phyloP scores from a whole-genome alignment of 2,113 vertebrate genomes.

The Puffinus mauretanicus region DNA sequence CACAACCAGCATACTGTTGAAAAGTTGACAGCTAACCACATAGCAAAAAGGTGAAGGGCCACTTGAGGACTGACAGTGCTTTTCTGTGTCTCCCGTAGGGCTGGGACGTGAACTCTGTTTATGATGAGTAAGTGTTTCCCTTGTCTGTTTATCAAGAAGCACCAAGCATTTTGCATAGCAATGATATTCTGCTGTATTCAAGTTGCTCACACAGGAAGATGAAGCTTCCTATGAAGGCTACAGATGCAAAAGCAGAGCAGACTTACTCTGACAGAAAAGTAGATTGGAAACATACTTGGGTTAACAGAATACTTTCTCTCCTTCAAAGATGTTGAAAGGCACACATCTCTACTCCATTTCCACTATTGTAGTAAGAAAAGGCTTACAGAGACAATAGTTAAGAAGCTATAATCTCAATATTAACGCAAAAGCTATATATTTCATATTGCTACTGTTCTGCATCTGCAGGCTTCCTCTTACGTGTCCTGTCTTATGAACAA shows the following conservation, averaged over 20 bases:
- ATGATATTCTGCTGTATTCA: background rate
- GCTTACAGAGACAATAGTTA: background rate
- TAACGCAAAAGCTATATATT: conserved; percentile 1
- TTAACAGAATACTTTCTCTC: background rate
- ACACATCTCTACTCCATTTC: background rate
- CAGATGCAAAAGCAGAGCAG: background rate
- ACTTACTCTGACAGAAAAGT: background rate
- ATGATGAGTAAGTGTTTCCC: background rate
- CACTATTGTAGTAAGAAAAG: background rate
- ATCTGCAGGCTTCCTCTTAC: background rate
- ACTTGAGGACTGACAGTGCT: background rate
- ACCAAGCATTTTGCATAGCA: background rate
- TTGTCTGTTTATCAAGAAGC: background rate
- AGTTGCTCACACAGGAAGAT: background rate
- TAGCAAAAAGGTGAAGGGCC: background rate
- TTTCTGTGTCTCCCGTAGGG: background rate
- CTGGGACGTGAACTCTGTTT: background rate
- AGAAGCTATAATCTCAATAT: background rate
- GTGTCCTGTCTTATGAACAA: background rate
- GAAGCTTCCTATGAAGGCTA: background rate
- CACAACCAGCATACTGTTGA: background rate
- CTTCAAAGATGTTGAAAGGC: background rate
- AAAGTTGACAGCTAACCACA: background rate
- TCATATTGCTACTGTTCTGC: conserved; percentile 13
- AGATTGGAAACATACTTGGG: background rate